Evolutionary conservation across 1,140 invertebrate genomes (phyloP).

Genomic region (Contarinia nasturtii): DNA sequence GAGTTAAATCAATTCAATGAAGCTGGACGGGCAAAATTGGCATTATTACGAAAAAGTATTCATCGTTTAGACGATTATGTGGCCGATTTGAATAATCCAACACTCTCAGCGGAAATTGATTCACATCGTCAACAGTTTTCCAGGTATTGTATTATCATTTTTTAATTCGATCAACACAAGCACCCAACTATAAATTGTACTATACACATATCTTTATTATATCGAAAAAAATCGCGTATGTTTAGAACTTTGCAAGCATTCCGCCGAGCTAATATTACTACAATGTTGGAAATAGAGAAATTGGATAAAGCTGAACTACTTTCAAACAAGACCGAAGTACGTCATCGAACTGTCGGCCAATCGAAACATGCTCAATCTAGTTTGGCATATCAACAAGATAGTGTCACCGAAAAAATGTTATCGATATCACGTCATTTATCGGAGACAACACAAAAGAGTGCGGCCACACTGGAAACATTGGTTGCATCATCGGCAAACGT

Average conservation of each 20-base stretch:
- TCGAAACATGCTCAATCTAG: constrained; percentile 15
- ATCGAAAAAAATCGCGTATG: constrained; percentile 10
- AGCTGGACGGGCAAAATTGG: constrained; percentile 45
- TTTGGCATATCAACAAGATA: constrained; percentile 23
- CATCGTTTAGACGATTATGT: constrained; percentile 43
- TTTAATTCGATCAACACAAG: neutral
- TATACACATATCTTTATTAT: neutral
- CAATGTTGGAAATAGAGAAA: constrained; percentile 55
- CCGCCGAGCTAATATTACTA: constrained; percentile 54
- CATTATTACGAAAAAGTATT: constrained; percentile 41
- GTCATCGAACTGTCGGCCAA: constrained; percentile 24
- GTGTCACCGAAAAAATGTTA: constrained; percentile 65
- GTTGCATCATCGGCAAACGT: constrained; percentile 44
- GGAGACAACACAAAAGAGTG: constrained; percentile 69
- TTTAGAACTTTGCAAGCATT: constrained; percentile 48
- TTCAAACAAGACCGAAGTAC: constrained; percentile 30
- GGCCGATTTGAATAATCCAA: constrained; percentile 38
- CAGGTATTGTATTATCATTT: constrained; percentile 20
- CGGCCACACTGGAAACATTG: constrained; percentile 63
- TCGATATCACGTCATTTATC: constrained; percentile 68
- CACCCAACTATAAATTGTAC: too few species aligned
- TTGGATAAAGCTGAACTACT: constrained; percentile 45
- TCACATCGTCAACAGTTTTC: constrained; percentile 46
- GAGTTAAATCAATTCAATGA: constrained; percentile 50
- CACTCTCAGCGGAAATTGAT: constrained; percentile 39